Evolutionary conservation across 2,797 vertebrate species (phyloP), one percentile per base, ranked within the genome.

Genomic region (Prunella strophiata): DNA sequence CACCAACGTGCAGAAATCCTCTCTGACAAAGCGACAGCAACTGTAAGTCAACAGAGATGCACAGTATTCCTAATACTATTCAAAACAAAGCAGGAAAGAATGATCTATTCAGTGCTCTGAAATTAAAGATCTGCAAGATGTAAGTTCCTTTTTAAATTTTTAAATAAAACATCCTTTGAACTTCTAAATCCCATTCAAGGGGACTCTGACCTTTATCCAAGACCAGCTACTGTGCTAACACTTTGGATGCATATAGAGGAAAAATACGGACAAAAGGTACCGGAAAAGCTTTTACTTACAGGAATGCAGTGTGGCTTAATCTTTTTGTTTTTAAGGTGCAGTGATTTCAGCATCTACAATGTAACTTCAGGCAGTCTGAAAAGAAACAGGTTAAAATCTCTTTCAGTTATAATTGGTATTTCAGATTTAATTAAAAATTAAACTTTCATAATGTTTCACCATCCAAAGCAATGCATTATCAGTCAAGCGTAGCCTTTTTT

Each of bases 341-440:
- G 97, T 97, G 98, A 98, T 98, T 98, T 98, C 98, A 97, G 97
- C 98, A 98, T 98, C 94, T 97, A 97, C 98, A 97, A 97, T 97
- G 97, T 98, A 98, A 98, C 98, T 98, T 98, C 98, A 98, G 98
- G 98, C 98, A 98, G 97, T 98, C 98, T 98, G 98, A 98, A 98
- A 98, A 98, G 98, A 98, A 98, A 98, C 98, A 98, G 98, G 98
- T 98, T 98, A 98, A 98, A 98, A 98, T 98, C 98, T 98, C 98
- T 98, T 98, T 98, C 98, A 98, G 98, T 98, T 98, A 98, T 98
- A 98, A 98, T 98, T 98, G 98, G 97, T 98, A 98, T 98, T 98
- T 98, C 98, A 98, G 97, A 98, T 98, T 98, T 98, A 98, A 98
- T 98, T 98, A 98, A 98, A 98, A 98, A 98, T 98, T 98, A 98